Evolutionary conservation across 2,113 vertebrate genomes (phyloP), one percentile per base, ranked within the genome.

Genomic region (Tricholaema leucomelas): DNA sequence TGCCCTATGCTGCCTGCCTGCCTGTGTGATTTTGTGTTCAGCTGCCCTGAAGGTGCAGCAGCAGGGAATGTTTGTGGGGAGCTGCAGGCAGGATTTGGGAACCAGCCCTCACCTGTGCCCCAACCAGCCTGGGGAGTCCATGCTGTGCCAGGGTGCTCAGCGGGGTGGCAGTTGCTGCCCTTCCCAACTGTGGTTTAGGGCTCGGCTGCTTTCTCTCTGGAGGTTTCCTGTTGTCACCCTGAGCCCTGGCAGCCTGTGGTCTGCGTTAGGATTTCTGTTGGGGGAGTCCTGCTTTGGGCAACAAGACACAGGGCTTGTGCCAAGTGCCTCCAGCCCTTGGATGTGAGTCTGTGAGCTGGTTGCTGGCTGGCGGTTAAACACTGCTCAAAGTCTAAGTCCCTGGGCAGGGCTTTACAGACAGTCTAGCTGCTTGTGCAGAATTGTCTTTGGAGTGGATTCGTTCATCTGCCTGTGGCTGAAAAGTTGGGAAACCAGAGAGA

Each of bases 81-180:
- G 5, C 12, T 7, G 31, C 13, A 1, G 1, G 6, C 4, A 0
- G 1, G 20, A 28, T 40, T 65, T 64, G 63, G 74, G 23, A 84
- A 11, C 0, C 2, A 71, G 25, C 5, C 1, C 20, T 36, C 40
- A 8, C 6, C 1, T 6, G 27, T 14, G 30, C 67, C 3, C 1
- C 54, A 24, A 1, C 38, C 35, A 21, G 44, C 33, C 42, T 27
- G 17, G 46, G 24, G 83, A 20, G 12, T 9, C n/a, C 27, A 12
- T 1, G 1, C 44, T 12, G 56, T 65, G 28, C 67, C 3, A 2
- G 33, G 69, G 42, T 3, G 48, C 17, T 35, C 12, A 1, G 54
- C 3, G 3, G 28, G 24, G 48, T 19, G 48, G n/a, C 72, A 31
- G 54, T 44, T 67, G 3, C 35, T 6, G 30, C 67, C 55, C 70